Conservation (phyloP, 2,888 invertebrate genomes). For the Dermolepida albohirtum region DNA sequence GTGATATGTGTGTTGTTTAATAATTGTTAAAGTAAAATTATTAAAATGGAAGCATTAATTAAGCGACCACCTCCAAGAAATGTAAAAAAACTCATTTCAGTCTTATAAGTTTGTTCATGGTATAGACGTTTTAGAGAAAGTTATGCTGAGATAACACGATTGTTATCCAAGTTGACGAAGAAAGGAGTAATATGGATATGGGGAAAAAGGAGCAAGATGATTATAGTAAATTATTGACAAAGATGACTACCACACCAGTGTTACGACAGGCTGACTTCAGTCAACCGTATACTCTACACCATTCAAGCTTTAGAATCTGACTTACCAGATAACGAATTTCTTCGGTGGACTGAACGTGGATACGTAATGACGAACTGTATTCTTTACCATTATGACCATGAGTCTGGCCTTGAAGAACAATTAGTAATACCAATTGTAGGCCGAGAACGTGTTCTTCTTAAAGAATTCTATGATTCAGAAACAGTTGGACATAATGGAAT, state of each 20-base stretch:
- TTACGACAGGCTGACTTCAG: constrained; percentile 46
- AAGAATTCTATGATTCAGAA: too few relatives aligned
- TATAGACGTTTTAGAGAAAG: too few relatives aligned
- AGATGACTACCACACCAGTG: too few relatives aligned
- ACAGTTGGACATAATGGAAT: constrained; percentile 44
- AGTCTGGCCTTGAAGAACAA: constrained; percentile 45
- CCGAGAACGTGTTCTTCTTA: too few relatives aligned
- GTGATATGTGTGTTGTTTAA: too few relatives aligned
- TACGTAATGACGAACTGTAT: constrained; percentile 46
- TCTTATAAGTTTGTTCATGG: too few relatives aligned
- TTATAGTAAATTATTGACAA: too few relatives aligned
- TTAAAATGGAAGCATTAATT: not conserved
- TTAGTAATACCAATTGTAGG: constrained; percentile 44
- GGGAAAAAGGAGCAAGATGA: too few relatives aligned
- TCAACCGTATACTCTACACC: constrained; percentile 49
- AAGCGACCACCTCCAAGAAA: not conserved
- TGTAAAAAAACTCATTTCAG: too few relatives aligned
- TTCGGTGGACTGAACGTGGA: constrained; percentile 52
- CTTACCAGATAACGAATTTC: constrained; percentile 50
- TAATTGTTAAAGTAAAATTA: too few relatives aligned
- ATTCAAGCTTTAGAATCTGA: constrained; percentile 53
- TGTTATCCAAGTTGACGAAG: too few relatives aligned
- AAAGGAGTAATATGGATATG: not conserved
- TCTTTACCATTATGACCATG: constrained; percentile 51
- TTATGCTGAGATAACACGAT: too few relatives aligned